phyloP scores from a whole-genome alignment of 2,888 invertebrate genomes.

The Oligia strigilis region DNA sequence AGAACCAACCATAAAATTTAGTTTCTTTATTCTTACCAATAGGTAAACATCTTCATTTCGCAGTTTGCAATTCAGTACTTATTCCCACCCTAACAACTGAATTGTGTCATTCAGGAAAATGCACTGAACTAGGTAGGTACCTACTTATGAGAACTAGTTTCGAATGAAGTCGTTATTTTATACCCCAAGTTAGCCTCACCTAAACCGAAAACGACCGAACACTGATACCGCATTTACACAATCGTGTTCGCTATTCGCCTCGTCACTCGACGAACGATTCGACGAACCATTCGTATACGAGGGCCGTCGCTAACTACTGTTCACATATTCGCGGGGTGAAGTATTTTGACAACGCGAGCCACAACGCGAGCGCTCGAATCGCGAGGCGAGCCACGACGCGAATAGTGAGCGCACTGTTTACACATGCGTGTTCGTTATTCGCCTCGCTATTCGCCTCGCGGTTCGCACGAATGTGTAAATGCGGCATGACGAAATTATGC shows the following conservation, averaged over 20 bases:
- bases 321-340: too few species aligned
- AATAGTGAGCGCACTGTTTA: too few species aligned
- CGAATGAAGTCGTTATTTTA: constrained; percentile 15
- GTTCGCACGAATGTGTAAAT: too few species aligned
- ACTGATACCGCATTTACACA: background rate
- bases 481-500: constrained; percentile 1
- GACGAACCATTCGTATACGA: too few species aligned
- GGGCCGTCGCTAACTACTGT: too few species aligned
- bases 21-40: background rate
- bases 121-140: background rate
- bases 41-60: background rate
- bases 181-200: background rate
- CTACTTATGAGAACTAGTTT: background rate
- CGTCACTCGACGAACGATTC: too few species aligned
- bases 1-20: background rate
- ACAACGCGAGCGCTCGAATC: too few species aligned
- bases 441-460: too few species aligned
- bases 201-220: background rate
- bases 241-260: too few species aligned
- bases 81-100: background rate
- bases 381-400: too few species aligned
- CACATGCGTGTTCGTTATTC: too few species aligned
- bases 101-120: background rate
- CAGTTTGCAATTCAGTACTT: background rate
- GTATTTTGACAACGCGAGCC: too few species aligned